Percentiles rank a stretch among this genome's conserved stretches.
These are phyloP conservation scores for Volucella zonaria DNA, from an alignment of 2,888 invertebrate genomes.

Conservation along the genomic window DNA sequence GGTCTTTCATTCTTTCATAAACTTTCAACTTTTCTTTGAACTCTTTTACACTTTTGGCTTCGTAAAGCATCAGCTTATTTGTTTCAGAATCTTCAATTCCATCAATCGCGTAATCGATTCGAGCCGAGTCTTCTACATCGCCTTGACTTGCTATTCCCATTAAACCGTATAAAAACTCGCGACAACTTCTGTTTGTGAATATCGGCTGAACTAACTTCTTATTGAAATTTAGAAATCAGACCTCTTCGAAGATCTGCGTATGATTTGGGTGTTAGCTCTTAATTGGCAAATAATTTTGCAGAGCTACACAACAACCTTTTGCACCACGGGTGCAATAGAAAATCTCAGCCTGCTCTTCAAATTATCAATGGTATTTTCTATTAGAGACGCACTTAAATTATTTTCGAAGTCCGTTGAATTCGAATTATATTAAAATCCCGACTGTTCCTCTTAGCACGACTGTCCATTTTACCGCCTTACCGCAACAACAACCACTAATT, in stretches of 20 bases:
- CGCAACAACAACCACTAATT: not conserved
- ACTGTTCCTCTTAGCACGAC: too few relatives aligned
- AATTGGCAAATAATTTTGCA: too few relatives aligned
- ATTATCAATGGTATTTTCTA: too few relatives aligned
- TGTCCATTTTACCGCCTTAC: not conserved
- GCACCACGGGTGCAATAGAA: too few relatives aligned
- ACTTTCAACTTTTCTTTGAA: conserved; percentile 31
- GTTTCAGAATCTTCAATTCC: conserved; percentile 11
- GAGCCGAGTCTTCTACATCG: conserved; percentile 38
- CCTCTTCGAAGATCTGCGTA: too few relatives aligned
- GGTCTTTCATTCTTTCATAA: not conserved
- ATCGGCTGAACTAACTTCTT: conserved; percentile 21
- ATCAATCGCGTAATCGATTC: conserved; percentile 31
- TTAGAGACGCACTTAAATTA: too few relatives aligned
- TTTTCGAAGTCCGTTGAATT: too few relatives aligned
- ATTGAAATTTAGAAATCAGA: too few relatives aligned
- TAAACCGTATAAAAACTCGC: conserved; percentile 22
- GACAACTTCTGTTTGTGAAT: conserved; percentile 21
- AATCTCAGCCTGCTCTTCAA: too few relatives aligned
- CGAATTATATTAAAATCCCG: conserved; percentile 11
- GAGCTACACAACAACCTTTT: too few relatives aligned
- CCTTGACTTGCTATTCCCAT: conserved; percentile 24
- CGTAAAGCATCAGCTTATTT: conserved; percentile 19
- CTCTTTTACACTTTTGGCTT: conserved; percentile 22
- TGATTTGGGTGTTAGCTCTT: too few relatives aligned